These are phyloP conservation scores for Lanius collurio DNA, from an alignment of 2,113 vertebrate species.

Conservation along the genomic window DNA sequence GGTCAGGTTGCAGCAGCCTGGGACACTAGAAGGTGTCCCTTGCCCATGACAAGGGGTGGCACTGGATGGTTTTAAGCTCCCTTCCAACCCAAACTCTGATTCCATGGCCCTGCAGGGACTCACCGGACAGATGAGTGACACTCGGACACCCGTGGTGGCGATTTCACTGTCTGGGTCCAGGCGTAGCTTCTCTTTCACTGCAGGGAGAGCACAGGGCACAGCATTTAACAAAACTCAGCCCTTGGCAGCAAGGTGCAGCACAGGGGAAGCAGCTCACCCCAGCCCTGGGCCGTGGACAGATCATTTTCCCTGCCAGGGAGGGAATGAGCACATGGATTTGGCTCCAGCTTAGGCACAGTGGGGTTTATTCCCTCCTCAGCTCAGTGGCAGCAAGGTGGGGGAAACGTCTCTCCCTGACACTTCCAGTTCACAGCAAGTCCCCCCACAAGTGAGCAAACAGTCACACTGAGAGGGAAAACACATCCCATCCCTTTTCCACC, in stretches of 20 bases:
- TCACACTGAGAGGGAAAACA: neutral
- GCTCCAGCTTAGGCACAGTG: neutral
- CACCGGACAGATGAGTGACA: conserved; percentile 97
- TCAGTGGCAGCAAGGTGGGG: neutral
- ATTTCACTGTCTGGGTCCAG: conserved; percentile 98
- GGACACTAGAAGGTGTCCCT: neutral
- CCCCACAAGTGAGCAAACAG: neutral
- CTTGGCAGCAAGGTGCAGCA: rapidly evolving
- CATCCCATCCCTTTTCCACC: neutral
- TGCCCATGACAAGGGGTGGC: neutral
- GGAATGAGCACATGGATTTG: rapidly evolving
- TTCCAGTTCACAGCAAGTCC: neutral
- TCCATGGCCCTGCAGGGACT: neutral
- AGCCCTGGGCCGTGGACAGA: rapidly evolving
- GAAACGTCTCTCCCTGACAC: neutral
- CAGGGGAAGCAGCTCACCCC: neutral
- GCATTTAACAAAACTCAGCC: neutral
- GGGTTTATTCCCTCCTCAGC: neutral
- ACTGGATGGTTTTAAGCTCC: neutral
- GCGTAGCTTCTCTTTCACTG: conserved; percentile 96
- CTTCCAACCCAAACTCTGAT: rapidly evolving
- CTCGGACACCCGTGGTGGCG: conserved; percentile 93
- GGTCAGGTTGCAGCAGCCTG: neutral
- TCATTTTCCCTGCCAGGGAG: neutral
- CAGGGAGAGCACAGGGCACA: neutral